A percentile compares a stretch with the other conserved stretches of the same genome.
Conservation (phyloP, 2,797 vertebrate species). For the Enteromius treurensis region DNA sequence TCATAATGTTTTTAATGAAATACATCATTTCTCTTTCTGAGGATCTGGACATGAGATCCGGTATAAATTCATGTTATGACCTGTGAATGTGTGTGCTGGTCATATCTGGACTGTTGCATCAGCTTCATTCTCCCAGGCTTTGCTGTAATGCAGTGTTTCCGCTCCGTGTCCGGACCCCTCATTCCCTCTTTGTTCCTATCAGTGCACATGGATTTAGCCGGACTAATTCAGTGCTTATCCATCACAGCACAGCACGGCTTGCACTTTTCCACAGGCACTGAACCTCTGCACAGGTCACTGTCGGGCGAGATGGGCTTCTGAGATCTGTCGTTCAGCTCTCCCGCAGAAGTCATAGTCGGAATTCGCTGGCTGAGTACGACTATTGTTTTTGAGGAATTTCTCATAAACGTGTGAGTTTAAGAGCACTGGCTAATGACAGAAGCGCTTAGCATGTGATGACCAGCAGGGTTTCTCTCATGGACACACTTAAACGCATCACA, state of each 20-base stretch:
- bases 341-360: neutral
- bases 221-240: constrained; percentile 40
- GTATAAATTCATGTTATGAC: neutral
- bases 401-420: neutral
- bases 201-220: constrained; percentile 46
- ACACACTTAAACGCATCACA: constrained; percentile 48
- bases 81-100: constrained; percentile 23
- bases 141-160: constrained; percentile 49
- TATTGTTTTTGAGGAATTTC: neutral
- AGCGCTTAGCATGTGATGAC: neutral
- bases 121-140: constrained; percentile 46
- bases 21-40: neutral
- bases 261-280: constrained; percentile 16
- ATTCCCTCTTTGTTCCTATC: constrained; percentile 42
- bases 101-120: constrained; percentile 42
- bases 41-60: neutral
- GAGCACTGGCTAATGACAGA: neutral
- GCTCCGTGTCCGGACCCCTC: constrained; percentile 36
- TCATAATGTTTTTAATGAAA: neutral
- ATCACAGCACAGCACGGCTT: constrained; percentile 14
- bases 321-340: neutral
- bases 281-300: constrained; percentile 4
- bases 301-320: neutral
- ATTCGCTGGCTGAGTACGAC: no score
- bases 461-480: neutral